Evolutionary conservation across 2,113 vertebrate genomes (phyloP).

Genomic region (Nibea coibor): DNA sequence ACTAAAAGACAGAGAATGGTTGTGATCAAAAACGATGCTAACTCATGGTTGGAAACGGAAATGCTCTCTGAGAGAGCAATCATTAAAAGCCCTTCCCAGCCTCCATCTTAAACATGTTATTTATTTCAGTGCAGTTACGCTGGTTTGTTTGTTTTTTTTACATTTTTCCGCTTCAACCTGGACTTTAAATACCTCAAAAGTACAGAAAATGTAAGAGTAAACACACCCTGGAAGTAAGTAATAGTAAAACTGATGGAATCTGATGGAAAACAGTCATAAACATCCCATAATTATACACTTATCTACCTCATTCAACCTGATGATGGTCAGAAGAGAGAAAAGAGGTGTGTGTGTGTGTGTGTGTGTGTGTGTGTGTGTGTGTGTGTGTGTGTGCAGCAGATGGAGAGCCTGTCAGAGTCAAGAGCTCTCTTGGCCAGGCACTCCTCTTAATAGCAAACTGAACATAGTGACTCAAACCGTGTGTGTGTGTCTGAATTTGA

Average conservation of each 20-base stretch:
- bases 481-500: slow-evolving; percentile 37
- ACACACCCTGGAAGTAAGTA: not conserved
- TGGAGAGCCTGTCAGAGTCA: slow-evolving; percentile 77
- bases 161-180: slow-evolving; percentile 16
- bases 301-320: slow-evolving; percentile 48
- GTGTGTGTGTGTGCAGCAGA: slow-evolving; percentile 53
- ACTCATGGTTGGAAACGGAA: no score
- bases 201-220: not conserved
- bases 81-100: not conserved
- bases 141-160: not conserved
- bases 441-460: slow-evolving; percentile 73
- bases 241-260: slow-evolving; percentile 50
- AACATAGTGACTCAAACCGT: slow-evolving; percentile 36
- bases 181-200: slow-evolving; percentile 16
- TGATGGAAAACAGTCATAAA: slow-evolving; percentile 51
- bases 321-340: slow-evolving; percentile 40
- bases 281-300: slow-evolving; percentile 75
- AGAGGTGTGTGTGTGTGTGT: slow-evolving; percentile 23
- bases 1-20: not conserved
- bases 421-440: slow-evolving; percentile 67
- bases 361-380: slow-evolving; percentile 43
- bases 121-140: not conserved
- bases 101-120: not conserved
- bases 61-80: no score
- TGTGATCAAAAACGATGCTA: not conserved